Conservation (phyloP, 2,113 vertebrate species). For the Pomatostomus ruficeps region DNA sequence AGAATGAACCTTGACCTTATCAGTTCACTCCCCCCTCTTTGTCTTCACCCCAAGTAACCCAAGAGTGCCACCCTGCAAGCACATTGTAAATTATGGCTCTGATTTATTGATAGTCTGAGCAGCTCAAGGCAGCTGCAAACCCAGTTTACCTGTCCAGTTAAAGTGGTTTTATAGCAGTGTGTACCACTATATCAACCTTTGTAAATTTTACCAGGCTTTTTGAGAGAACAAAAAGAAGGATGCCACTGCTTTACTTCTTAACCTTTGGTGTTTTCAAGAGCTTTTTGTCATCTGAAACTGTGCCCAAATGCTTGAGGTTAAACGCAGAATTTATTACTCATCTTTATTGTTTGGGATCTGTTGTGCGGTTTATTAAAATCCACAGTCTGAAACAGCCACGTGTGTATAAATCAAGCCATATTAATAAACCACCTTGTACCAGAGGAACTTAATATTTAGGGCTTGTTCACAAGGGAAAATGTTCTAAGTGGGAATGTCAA, state of each 20-base stretch:
- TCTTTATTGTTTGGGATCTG: not conserved
- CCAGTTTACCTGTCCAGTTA: not conserved
- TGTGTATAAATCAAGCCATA: not conserved
- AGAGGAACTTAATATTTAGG: not conserved
- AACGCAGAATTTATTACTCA: not conserved
- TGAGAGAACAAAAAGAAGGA: not conserved
- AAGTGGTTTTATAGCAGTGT: not conserved
- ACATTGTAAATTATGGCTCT: not conserved
- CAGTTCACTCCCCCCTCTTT: not conserved
- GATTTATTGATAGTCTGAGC: not conserved
- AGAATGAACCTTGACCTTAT: not conserved
- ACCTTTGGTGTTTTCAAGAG: not conserved
- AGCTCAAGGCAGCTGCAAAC: constrained; percentile 5
- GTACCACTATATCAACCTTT: not conserved
- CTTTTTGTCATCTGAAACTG: not conserved
- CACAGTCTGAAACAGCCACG: not conserved
- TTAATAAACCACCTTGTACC: not conserved
- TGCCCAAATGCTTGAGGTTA: not conserved
- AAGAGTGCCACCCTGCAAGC: not conserved
- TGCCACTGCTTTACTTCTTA: not conserved
- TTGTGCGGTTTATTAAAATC: not conserved
- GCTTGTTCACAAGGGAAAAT: not conserved
- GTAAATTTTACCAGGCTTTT: not conserved
- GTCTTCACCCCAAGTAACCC: not conserved
- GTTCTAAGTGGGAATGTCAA: not conserved